Evolutionary conservation across 2,113 vertebrate species (phyloP), one percentile per base, ranked within the genome.

Genomic region (Nerophis lumbriciformis): DNA sequence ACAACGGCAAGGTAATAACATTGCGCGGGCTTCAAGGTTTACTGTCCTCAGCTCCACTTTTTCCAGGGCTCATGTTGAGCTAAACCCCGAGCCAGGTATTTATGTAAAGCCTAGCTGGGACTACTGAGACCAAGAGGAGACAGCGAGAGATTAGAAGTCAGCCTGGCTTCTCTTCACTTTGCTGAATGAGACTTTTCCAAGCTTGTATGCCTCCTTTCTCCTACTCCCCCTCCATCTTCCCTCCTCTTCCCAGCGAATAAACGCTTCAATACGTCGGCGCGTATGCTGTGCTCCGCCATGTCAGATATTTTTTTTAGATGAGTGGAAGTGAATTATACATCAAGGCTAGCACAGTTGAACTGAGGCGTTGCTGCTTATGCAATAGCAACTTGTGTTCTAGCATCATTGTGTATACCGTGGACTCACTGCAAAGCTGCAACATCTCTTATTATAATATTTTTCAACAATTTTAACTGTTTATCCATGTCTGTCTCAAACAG

Each of bases 181-280:
- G 83, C 87, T 83, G 81, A 87, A 84, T 76, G 79, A 78, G 80
- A 78, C 85, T 78, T 83, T 89, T 85, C 79, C 81, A 74, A 62
- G 62, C 73, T 75, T 68, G 70, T 73, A 76, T 60, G 72, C 53
- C 64, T 57, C 68, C 59, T 16, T 28, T 10, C n/a, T 19, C 55
- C 42, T 47, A 6, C 56, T 47, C 71, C 57, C 54, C 59, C 44
- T 48, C 63, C 53, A 54, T 85, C 72, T 80, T 79, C 76, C 28
- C 80, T 74, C 16, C 6, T 63, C 72, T 72, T 74, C 48, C 71
- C 69, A 52, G 50, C 51, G 12, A 61, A 76, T 75, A 59, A 71
- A 72, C 77, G 77, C 63, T 61, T 56, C 36, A 51, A 48, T 49
- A 16, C n/a, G 14, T 36, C 59, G 39, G 19, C 55, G 55, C 55